Evolutionary conservation across 2,113 vertebrate genomes (phyloP).

Genomic region (Puffinus mauretanicus): DNA sequence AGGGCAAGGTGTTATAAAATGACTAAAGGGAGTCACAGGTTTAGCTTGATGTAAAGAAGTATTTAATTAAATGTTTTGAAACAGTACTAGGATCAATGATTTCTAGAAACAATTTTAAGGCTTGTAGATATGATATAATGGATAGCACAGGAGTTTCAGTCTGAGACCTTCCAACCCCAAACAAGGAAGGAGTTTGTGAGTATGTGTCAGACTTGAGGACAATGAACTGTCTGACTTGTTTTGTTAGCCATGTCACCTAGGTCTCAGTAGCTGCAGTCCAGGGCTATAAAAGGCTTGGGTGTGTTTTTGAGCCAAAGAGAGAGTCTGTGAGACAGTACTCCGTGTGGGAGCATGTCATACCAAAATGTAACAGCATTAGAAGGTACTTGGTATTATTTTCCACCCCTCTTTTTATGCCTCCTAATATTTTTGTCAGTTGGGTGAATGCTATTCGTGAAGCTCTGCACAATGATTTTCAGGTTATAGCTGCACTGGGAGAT

Average conservation of each 20-base stretch:
- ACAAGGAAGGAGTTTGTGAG: background rate
- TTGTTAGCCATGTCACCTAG: background rate
- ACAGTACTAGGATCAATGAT: background rate
- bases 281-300: background rate
- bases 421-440: background rate
- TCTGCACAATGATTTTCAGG: background rate
- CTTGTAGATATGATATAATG: background rate
- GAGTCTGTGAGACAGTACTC: background rate
- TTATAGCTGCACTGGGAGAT: background rate
- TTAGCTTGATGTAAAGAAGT: background rate
- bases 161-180: background rate
- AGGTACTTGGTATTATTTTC: background rate
- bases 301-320: background rate
- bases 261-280: background rate
- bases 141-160: background rate
- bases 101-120: background rate
- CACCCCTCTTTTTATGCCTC: background rate
- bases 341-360: background rate
- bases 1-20: background rate
- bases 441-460: background rate
- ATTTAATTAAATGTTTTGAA: background rate
- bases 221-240: background rate
- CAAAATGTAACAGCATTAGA: background rate
- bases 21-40: background rate
- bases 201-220: background rate